Percentiles rank a stretch among this genome's conserved stretches.
Evolutionary conservation across 2,797 vertebrate species (phyloP).

Genomic region (Hemibagrus guttatus): DNA sequence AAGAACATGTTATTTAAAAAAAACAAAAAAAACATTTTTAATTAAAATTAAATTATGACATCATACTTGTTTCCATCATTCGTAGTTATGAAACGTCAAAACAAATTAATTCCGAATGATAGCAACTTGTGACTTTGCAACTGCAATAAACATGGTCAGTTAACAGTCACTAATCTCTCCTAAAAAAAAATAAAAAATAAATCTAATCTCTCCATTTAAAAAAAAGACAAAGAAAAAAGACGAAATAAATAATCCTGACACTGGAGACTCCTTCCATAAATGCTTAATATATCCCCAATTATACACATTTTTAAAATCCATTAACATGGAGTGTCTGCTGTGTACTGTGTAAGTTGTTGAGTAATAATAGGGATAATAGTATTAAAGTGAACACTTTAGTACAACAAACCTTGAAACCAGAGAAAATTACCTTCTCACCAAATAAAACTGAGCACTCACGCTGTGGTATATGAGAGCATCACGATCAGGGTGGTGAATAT

Average conservation of each 20-base stretch:
- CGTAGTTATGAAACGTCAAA: not conserved
- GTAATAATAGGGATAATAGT: too few relatives aligned
- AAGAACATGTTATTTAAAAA: too few relatives aligned
- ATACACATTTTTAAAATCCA: not conserved
- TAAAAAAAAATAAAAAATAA: not conserved
- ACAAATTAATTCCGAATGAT: too few relatives aligned
- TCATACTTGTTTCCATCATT: too few relatives aligned
- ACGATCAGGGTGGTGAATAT: not conserved
- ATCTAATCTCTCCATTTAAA: too few relatives aligned
- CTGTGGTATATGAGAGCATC: not conserved
- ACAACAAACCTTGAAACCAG: not conserved
- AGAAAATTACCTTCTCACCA: not conserved
- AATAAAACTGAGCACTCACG: not conserved
- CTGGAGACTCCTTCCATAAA: not conserved
- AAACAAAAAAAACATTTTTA: too few relatives aligned
- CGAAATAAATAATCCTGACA: not conserved
- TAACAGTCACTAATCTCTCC: not conserved
- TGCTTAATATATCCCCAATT: too few relatives aligned
- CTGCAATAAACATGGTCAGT: not conserved
- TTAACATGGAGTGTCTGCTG: not conserved
- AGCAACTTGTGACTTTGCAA: not conserved
- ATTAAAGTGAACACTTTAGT: not conserved
- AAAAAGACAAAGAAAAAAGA: not conserved
- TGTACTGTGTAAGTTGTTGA: not conserved
- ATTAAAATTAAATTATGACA: too few relatives aligned